Base-by-base conservation (phyloP, 2,888 invertebrate species). In the Oeneis ivallda region DNA sequence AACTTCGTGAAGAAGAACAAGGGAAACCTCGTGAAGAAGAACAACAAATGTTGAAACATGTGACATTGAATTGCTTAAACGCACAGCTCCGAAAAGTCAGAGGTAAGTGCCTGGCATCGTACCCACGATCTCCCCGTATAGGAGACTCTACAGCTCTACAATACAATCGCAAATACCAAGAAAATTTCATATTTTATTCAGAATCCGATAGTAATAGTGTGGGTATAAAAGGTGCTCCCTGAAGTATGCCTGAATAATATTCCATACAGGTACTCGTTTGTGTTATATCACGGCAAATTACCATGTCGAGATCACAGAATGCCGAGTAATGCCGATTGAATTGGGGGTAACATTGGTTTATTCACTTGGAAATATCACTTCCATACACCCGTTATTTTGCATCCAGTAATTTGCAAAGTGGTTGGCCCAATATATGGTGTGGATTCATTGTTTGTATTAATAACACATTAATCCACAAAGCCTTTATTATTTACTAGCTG, bases 301-400 rank as follows among this genome's bases (percentile, higher is more conserved):
- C 34, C 10, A 53, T 53, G 15, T 37, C 15, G 53, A 37, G 32
- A 52, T 13, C 32, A 34, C 4, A 37, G 37, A 37, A 7, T 37
- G 37, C 37, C 7, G n/a, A 1, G 26, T 52, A 32, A n/a, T 37
- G 53, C 15, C 34, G 53, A 53, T 53, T 37, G 53, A 53, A 53
- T 37, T 9, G 15, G 10, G 53, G 32, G 26, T 34, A n/a, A n/a
- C 32, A n/a, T 32, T n/a, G 13, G 17, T 37, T 37, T 15, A 53
- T 53, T 53, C 53, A 37, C 10, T 15, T 10, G 53, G 53, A 53
- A 37, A 37, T 53, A 53, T 53, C 34, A 37, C 37, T 53, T 4
- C 26, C n/a, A 13, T 53, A 34, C 34, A 15, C 37, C 37, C 15
- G 37, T 53, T 53, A 53, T 53, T 50, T 17, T 53, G 53, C 53